Percentiles rank a stretch among this genome's conserved stretches.
phyloP scores from a whole-genome alignment of 2,113 vertebrate genomes.

The Synchiropus splendidus region DNA sequence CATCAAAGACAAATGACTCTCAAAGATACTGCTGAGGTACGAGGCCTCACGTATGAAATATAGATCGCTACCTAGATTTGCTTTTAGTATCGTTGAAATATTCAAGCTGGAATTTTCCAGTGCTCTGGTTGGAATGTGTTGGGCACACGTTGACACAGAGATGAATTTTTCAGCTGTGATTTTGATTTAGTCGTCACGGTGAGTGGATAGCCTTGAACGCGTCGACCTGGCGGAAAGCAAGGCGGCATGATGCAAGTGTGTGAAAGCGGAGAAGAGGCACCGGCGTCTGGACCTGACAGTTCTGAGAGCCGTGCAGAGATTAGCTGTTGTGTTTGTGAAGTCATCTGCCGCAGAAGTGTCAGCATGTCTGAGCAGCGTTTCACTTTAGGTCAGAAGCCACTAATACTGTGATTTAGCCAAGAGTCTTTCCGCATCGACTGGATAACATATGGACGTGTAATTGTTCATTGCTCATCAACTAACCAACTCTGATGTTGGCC shows the following conservation, averaged over 20 bases:
- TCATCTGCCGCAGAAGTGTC: conserved; percentile 9
- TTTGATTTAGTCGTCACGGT: conserved; percentile 34
- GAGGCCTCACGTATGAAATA: conserved; percentile 50
- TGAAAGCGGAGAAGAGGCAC: conserved; percentile 24
- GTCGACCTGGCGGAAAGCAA: conserved; percentile 34
- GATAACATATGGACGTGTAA: too few species aligned
- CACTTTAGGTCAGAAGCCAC: too few species aligned
- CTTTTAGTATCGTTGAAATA: conserved; percentile 70
- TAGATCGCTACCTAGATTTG: conserved; percentile 58
- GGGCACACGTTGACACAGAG: conserved; percentile 25
- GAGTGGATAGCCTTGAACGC: conserved; percentile 29
- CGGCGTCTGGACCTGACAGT: conserved; percentile 11
- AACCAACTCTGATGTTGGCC: too few species aligned
- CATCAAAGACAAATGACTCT: conserved; percentile 52
- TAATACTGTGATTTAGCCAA: too few species aligned
- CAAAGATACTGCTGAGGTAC: conserved; percentile 40
- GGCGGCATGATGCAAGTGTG: conserved; percentile 39
- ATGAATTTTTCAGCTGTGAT: conserved; percentile 37
- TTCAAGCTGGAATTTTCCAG: conserved; percentile 43
- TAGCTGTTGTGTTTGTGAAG: conserved; percentile 30
- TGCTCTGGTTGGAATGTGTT: conserved; percentile 3
- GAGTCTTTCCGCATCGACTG: too few species aligned
- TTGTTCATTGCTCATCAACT: too few species aligned
- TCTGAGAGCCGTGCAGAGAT: conserved; percentile 20
- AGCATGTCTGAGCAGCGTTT: too few species aligned